A percentile compares a stretch with the other conserved stretches of the same genome.
Evolutionary conservation across 2,888 invertebrate species (phyloP).

Genomic region (Drosophila nigritarsus): DNA sequence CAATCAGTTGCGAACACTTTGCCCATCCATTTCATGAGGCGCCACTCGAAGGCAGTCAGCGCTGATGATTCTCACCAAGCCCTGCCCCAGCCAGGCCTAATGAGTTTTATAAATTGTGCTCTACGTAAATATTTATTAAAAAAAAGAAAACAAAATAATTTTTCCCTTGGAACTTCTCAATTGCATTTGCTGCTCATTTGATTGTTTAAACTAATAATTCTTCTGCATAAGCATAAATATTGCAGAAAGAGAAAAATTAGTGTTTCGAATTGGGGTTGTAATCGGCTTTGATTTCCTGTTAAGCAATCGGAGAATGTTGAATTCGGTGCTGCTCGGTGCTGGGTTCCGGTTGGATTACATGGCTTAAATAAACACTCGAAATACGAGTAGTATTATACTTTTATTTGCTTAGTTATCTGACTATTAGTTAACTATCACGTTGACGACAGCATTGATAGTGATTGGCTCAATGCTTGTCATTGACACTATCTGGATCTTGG

Average conservation of each 20-base stretch:
- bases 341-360: not conserved
- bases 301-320: not conserved
- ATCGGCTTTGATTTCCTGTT: not conserved
- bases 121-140: conserved; percentile 8
- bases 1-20: conserved; percentile 92
- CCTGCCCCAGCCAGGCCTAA: conserved; percentile 91
- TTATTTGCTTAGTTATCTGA: not conserved
- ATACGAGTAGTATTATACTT: not conserved
- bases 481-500: conserved; percentile 1
- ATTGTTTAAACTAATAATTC: not conserved
- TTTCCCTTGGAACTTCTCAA: conserved; percentile 1
- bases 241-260: conserved; percentile 11
- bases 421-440: not conserved
- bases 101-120: no score
- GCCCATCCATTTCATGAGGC: conserved; percentile 94
- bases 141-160: not conserved
- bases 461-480: not conserved
- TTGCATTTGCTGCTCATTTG: not conserved
- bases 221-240: conserved; percentile 13
- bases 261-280: no score
- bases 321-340: not conserved
- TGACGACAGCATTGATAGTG: not conserved
- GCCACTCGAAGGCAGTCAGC: conserved; percentile 89
- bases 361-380: not conserved
- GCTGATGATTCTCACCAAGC: conserved; percentile 89